These are phyloP conservation scores for Acrobasis repandana DNA, from an alignment of 2,888 invertebrate species.

Conservation along the genomic window DNA sequence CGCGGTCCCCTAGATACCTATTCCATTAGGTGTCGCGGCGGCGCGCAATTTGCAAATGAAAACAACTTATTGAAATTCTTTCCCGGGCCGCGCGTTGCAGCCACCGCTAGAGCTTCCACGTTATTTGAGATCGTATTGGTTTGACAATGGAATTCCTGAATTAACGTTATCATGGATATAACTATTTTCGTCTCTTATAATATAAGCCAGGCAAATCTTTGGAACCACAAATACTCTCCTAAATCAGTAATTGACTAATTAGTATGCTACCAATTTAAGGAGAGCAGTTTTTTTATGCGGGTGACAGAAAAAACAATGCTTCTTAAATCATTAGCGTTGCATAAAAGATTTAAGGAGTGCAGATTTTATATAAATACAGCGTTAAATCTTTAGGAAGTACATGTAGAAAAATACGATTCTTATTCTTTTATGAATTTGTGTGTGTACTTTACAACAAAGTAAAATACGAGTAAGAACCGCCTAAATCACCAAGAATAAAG, in stretches of 20 bases:
- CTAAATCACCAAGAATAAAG: slow-evolving; percentile 8
- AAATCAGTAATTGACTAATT: no score
- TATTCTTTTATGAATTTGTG: background rate
- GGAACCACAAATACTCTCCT: no score
- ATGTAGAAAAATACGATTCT: background rate
- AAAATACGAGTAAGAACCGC: slow-evolving; percentile 11
- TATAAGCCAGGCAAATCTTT: no score
- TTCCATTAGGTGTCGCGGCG: slow-evolving; percentile 78
- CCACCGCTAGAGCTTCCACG: slow-evolving; percentile 47
- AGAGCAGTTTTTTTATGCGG: no score
- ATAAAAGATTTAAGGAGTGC: no score
- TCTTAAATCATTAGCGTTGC: no score
- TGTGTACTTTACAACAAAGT: background rate
- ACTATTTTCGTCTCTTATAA: no score
- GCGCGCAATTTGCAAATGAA: slow-evolving; percentile 81
- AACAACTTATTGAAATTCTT: slow-evolving; percentile 83
- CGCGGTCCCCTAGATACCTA: slow-evolving; percentile 69
- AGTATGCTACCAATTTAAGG: no score
- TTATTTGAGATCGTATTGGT: slow-evolving; percentile 59
- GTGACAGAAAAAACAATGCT: no score
- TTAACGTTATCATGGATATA: slow-evolving; percentile 30
- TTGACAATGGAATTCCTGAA: slow-evolving; percentile 45
- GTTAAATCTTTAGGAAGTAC: no score
- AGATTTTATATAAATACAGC: no score
- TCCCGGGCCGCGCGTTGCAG: slow-evolving; percentile 57